Evolutionary conservation across 2,113 vertebrate species (phyloP).

Genomic region (Hemibagrus wyckioides): DNA sequence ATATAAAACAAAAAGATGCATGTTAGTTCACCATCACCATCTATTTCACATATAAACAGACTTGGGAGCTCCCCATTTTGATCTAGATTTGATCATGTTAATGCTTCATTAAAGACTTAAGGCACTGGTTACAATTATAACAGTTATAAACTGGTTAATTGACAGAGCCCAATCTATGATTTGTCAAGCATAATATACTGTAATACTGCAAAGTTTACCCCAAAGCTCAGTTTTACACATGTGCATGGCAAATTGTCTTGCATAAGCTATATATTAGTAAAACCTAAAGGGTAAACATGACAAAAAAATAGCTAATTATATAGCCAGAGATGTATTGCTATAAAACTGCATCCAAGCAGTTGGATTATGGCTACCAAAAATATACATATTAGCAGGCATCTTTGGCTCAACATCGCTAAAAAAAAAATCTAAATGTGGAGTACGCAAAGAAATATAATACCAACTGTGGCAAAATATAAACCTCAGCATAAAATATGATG

Average conservation of each 20-base stretch:
- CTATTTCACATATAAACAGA: background rate
- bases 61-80: constrained; percentile 9
- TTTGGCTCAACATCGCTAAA: constrained; percentile 50
- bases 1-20: background rate
- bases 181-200: constrained; percentile 34
- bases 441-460: constrained; percentile 33
- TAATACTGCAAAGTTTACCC: constrained; percentile 36
- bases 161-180: background rate
- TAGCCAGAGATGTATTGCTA: constrained; percentile 37
- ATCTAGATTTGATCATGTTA: constrained; percentile 19
- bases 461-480: constrained; percentile 26
- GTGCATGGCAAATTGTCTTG: constrained; percentile 29
- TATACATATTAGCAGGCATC: constrained; percentile 46
- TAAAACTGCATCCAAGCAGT: constrained; percentile 43
- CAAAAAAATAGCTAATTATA: constrained; percentile 28
- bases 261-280: constrained; percentile 28
- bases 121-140: constrained; percentile 42
- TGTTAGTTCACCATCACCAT: constrained; percentile 2
- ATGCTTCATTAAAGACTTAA: constrained; percentile 37
- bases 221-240: constrained; percentile 27
- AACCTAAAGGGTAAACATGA: constrained; percentile 30
- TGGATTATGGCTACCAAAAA: constrained; percentile 31
- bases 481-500: constrained; percentile 17
- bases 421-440: constrained; percentile 4
- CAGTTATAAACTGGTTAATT: constrained; percentile 30